These are phyloP conservation scores for Protonemura montana DNA, from an alignment of 2,888 invertebrate species.

Conservation along the genomic window DNA sequence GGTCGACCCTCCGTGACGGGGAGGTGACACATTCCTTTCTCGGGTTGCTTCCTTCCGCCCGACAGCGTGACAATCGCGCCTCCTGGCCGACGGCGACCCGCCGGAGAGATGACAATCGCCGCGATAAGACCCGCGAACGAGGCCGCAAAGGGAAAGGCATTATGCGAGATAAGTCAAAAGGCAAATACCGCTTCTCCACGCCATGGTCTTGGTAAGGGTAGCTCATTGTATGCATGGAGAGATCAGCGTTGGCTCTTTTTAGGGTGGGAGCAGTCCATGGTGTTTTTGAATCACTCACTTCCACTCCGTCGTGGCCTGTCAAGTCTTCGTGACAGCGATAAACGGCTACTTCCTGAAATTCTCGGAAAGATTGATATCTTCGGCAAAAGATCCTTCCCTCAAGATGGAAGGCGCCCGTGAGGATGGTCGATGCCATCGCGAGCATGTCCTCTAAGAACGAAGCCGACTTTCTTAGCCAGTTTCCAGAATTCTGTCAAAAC, in stretches of 20 bases:
- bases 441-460: not conserved
- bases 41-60: not conserved
- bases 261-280: not conserved
- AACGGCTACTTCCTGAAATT: not conserved
- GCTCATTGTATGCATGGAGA: not conserved
- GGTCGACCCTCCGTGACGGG: not conserved
- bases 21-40: not conserved
- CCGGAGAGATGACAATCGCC: constrained; percentile 1
- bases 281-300: not conserved
- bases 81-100: too few relatives aligned
- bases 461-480: not conserved
- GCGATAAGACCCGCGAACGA: not conserved
- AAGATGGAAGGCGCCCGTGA: not conserved
- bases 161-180: not conserved
- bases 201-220: not conserved
- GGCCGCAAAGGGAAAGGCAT: not conserved
- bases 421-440: not conserved
- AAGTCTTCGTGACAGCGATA: not conserved
- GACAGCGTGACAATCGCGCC: not conserved
- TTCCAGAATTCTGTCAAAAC: not conserved
- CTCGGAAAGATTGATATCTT: not conserved
- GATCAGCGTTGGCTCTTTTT: not conserved
- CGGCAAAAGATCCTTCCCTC: not conserved
- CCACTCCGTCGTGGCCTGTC: not conserved
- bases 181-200: not conserved